phyloP scores from a whole-genome alignment of 1,140 invertebrate genomes.

The Gonioctena quinquepunctata region DNA sequence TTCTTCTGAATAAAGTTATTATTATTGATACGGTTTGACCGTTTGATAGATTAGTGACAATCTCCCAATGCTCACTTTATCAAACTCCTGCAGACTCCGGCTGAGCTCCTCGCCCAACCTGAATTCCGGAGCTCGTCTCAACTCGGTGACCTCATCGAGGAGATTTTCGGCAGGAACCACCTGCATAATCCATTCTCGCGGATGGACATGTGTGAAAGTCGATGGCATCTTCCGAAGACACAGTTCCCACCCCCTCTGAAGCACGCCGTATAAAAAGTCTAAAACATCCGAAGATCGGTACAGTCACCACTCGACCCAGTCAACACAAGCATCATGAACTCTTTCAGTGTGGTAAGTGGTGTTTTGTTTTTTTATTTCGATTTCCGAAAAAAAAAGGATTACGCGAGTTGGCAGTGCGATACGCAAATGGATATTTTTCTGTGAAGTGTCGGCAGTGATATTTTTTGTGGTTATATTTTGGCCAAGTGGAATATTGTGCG shows the following conservation, averaged over 20 bases:
- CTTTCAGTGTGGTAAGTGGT: constrained; percentile 53
- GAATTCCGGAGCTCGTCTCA: no score
- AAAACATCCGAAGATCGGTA: constrained; percentile 38
- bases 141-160: constrained; percentile 15
- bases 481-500: not conserved
- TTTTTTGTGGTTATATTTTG: constrained; percentile 16
- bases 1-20: no score
- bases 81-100: no score
- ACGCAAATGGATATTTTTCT: constrained; percentile 13
- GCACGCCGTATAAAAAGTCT: constrained; percentile 46
- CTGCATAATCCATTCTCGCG: not conserved
- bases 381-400: no score
- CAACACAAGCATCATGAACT: constrained; percentile 56
- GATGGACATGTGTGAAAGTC: constrained; percentile 41
- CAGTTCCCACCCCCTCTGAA: constrained; percentile 44
- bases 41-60: no score
- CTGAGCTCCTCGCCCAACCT: no score
- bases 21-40: no score
- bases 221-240: constrained; percentile 43
- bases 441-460: constrained; percentile 8
- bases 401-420: constrained; percentile 7
- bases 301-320: constrained; percentile 53
- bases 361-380: constrained; percentile 15
- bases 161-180: constrained; percentile 16
- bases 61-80: no score